A percentile compares a stretch with the other conserved stretches of the same genome.
These are phyloP conservation scores for Zosterops japonicus DNA, from an alignment of 2,113 vertebrate species.

Conservation along the genomic window DNA sequence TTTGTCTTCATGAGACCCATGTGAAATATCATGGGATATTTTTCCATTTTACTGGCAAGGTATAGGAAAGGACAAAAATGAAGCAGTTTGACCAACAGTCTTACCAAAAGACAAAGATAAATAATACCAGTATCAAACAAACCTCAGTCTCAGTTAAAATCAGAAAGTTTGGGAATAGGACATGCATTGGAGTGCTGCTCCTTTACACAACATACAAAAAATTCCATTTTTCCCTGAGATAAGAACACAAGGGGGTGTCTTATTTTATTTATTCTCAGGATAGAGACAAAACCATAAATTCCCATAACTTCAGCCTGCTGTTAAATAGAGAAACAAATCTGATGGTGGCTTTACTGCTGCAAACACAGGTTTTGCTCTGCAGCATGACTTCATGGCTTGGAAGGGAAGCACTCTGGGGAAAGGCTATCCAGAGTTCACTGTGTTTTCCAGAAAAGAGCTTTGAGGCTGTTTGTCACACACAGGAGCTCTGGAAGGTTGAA, in stretches of 20 bases:
- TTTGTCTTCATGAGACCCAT: not conserved
- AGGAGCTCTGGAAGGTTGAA: not conserved
- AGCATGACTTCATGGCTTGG: not conserved
- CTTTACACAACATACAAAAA: not conserved
- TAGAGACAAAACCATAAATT: not conserved
- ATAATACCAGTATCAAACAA: not conserved
- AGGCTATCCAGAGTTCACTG: slow-evolving; percentile 40
- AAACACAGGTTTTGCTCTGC: not conserved
- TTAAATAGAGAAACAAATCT: not conserved
- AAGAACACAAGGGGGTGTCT: not conserved
- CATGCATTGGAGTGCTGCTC: not conserved
- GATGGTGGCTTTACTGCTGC: not conserved
- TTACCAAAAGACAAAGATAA: not conserved
- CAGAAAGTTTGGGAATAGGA: not conserved
- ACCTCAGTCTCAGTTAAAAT: not conserved
- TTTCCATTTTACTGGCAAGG: not conserved
- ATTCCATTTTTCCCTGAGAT: not conserved
- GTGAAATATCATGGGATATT: not conserved
- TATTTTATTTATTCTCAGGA: not conserved
- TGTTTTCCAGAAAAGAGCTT: not conserved
- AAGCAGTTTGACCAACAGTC: not conserved
- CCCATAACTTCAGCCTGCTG: not conserved
- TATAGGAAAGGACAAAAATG: not conserved
- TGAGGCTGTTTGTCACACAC: not conserved
- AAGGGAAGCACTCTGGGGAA: not conserved